These are phyloP conservation scores for Lampris incognitus DNA, from an alignment of 2,113 vertebrate species.

Conservation along the genomic window DNA sequence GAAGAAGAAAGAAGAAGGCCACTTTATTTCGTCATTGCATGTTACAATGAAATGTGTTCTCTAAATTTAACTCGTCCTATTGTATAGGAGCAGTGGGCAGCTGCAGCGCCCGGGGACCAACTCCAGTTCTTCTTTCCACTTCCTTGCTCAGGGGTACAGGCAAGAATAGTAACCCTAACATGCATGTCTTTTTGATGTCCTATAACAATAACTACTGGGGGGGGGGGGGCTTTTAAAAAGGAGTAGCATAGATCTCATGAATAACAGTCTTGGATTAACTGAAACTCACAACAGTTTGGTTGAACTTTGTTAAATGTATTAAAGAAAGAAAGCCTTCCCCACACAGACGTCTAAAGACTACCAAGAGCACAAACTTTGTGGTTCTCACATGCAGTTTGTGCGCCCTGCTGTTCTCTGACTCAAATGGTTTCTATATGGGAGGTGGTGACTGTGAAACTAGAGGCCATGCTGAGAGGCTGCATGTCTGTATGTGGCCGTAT, in stretches of 20 bases:
- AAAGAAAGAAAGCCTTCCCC: constrained; percentile 15
- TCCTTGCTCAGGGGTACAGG: no score
- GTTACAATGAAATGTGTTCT: no score
- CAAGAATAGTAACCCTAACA: no score
- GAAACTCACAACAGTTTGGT: constrained; percentile 48
- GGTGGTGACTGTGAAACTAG: constrained; percentile 45
- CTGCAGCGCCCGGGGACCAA: no score
- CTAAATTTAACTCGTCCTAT: no score
- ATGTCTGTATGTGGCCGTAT: constrained; percentile 13
- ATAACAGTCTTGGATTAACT: constrained; percentile 39
- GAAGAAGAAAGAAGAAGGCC: no score
- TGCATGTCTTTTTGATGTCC: no score
- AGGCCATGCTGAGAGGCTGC: constrained; percentile 1
- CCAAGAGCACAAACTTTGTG: constrained; percentile 32
- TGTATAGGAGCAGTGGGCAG: no score
- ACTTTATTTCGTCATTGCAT: no score
- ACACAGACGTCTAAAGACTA: constrained; percentile 50
- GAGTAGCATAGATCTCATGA: constrained; percentile 37
- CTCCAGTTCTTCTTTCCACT: no score
- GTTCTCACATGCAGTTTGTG: constrained; percentile 33
- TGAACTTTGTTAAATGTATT: constrained; percentile 43
- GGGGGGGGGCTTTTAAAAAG: background rate
- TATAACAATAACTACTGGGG: no score
- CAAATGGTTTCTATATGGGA: constrained; percentile 54
- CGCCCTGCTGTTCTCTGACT: constrained; percentile 60